phyloP scores from a whole-genome alignment of 92 coral and sea anemone genomes.

The Plumapathes pennacea region DNA sequence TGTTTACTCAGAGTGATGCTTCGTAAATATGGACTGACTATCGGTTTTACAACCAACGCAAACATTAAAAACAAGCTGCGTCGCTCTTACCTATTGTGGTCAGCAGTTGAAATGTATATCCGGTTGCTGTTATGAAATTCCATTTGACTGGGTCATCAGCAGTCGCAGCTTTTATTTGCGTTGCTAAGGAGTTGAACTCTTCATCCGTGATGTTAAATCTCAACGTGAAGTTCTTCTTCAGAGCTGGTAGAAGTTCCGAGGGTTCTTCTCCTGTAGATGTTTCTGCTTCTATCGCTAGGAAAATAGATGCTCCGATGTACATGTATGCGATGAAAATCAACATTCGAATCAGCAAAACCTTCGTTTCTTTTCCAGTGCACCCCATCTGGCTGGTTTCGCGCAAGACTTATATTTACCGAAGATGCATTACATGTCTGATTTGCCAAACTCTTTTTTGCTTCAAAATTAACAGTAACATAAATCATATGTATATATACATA shows the following conservation, averaged over 20 bases:
- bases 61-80: too few species aligned
- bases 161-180: background rate
- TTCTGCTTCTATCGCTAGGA: slow-evolving; percentile 30
- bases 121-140: slow-evolving; percentile 12
- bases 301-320: slow-evolving; percentile 19
- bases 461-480: too few species aligned
- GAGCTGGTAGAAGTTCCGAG: slow-evolving; percentile 1
- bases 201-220: slow-evolving; percentile 18
- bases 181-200: slow-evolving; percentile 6
- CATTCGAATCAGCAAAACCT: slow-evolving; percentile 10
- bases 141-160: slow-evolving; percentile 11
- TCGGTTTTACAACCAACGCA: background rate
- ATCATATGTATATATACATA: too few species aligned
- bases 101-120: slow-evolving; percentile 24
- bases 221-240: background rate
- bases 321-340: slow-evolving; percentile 1
- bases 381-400: too few species aligned
- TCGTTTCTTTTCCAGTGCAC: slow-evolving; percentile 1
- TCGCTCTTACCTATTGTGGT: slow-evolving; percentile 49
- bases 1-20: background rate
- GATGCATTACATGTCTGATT: too few species aligned
- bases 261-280: too few species aligned
- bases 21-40: background rate
- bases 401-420: too few species aligned
- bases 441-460: too few species aligned